phyloP scores from a whole-genome alignment of 2,888 invertebrate genomes.

The Coleophora flavipennella region DNA sequence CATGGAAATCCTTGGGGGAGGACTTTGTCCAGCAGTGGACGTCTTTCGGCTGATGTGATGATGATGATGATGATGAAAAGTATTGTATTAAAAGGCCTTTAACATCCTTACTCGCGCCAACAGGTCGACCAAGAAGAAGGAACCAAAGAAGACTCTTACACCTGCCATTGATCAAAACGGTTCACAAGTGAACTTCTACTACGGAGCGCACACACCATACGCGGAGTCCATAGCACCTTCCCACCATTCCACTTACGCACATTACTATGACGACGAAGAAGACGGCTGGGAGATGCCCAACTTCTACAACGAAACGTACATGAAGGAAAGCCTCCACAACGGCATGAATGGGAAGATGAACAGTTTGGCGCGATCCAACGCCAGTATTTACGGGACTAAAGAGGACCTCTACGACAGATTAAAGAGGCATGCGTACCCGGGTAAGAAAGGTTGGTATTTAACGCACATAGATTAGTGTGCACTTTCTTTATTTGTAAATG shows the following conservation, averaged over 20 bases:
- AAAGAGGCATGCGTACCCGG: constrained; percentile 94
- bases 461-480: constrained; percentile 58
- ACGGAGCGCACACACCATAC: constrained; percentile 94
- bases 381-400: constrained; percentile 95
- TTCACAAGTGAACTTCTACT: constrained; percentile 96
- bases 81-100: too few species aligned
- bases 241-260: constrained; percentile 95
- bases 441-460: constrained; percentile 88
- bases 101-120: not conserved
- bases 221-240: constrained; percentile 96
- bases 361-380: constrained; percentile 92
- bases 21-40: too few species aligned
- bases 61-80: too few species aligned
- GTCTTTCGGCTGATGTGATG: too few species aligned
- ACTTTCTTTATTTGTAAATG: constrained; percentile 30
- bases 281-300: constrained; percentile 99
- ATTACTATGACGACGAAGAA: constrained; percentile 96
- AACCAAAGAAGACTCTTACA: constrained; percentile 92
- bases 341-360: constrained; percentile 91
- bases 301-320: constrained; percentile 96
- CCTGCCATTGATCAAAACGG: constrained; percentile 93
- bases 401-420: constrained; percentile 96
- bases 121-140: constrained; percentile 88
- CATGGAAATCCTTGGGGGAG: too few species aligned
- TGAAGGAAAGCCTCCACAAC: constrained; percentile 94